Base-by-base conservation (phyloP, 2,888 invertebrate species). In the Graphium colonna region DNA sequence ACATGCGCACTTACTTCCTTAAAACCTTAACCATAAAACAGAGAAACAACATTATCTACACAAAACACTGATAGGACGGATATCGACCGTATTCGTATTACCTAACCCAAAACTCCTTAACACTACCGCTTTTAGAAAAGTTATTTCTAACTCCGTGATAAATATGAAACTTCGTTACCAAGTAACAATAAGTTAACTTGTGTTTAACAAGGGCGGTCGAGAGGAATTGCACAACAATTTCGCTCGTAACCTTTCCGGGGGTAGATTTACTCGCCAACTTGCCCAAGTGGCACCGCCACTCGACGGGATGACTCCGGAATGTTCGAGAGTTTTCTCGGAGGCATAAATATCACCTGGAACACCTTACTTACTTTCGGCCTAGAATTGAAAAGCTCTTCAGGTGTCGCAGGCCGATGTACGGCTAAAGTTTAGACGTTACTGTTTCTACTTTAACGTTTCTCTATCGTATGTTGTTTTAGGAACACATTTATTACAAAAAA, bases 171-270 rank as follows among this genome's bases (percentile, higher is more conserved):
- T 64, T 56, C 43, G 59, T 59, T 58, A 55, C 55, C 55, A 61
- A 69, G 69, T 61, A 69, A 70, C 71, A 65, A 71, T 73, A 71
- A 69, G 63, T 71, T 67, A 71, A 66, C 67, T 67, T 67, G 58
- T 66, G 63, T 69, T 69, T 63, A 76, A 69, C 69, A 63, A 69
- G 64, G 67, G 66, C 62, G 61, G 55, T 66, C 75, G 75, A 54
- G 68, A 68, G 64, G 62, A 62, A 62, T 65, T 54, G 62, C 60
- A 58, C 63, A 65, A 62, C 62, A 58, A 67, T 60, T 56, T 42
- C 55, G 38, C 50, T 60, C 59, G 52, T 57, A 61, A 63, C 63
- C 60, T 59, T 67, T 57, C 52, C 62, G 52, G 57, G n/a, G 60
- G 60, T 65, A 65, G 71, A 74, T 72, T 70, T 72, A 73, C 67